Evolutionary conservation across 2,888 invertebrate genomes (phyloP).

Genomic region (Podabrus alpinus): DNA sequence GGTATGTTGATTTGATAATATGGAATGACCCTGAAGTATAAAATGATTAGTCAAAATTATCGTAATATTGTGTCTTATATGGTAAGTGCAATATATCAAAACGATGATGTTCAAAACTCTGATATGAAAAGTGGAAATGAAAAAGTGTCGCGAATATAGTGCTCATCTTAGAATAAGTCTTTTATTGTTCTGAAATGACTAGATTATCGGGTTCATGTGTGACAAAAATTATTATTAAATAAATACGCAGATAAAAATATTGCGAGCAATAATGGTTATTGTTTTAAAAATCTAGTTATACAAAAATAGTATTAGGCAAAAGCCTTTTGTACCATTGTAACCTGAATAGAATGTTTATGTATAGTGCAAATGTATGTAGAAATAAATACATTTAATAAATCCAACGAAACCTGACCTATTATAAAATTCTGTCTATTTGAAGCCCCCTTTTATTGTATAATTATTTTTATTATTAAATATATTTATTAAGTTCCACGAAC

Average conservation of each 20-base stretch:
- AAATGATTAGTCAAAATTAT: background rate
- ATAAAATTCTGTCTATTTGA: slow-evolving; percentile 20
- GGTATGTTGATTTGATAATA: background rate
- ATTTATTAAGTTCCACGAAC: slow-evolving; percentile 14
- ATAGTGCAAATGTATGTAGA: slow-evolving; percentile 35
- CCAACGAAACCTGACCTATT: slow-evolving; percentile 24
- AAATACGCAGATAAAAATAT: slow-evolving; percentile 33
- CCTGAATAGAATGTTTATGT: slow-evolving; percentile 48
- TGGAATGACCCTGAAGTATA: background rate
- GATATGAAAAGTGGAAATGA: background rate
- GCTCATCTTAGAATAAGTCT: background rate
- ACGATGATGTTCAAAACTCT: no score
- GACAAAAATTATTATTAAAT: slow-evolving; percentile 10
- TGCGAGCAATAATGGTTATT: slow-evolving; percentile 35
- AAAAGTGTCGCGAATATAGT: background rate
- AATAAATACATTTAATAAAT: slow-evolving; percentile 30
- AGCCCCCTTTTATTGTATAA: slow-evolving; percentile 6
- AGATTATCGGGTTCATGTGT: background rate
- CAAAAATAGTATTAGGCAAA: slow-evolving; percentile 56
- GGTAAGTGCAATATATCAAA: no score
- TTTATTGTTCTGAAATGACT: background rate
- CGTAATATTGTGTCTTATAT: background rate
- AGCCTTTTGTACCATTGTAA: slow-evolving; percentile 55
- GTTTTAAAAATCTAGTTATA: slow-evolving; percentile 49
- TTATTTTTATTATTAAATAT: slow-evolving; percentile 28